Evolutionary conservation across 2,888 invertebrate species (phyloP).

Genomic region (Cosmopolites sordidus): DNA sequence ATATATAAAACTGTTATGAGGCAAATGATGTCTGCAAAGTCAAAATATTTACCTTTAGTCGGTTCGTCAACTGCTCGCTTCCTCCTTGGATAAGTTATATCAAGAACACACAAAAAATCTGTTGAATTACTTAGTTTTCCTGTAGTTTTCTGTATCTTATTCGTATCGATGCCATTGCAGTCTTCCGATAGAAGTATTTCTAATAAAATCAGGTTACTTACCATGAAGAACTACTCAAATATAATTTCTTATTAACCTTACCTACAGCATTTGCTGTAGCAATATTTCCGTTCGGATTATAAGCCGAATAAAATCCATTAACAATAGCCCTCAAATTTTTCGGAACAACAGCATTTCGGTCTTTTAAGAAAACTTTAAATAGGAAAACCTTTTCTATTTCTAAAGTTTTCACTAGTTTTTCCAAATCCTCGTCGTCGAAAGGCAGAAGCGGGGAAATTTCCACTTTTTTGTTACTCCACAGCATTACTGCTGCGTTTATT

Average conservation of each 20-base stretch:
- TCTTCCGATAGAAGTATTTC: constrained; percentile 23
- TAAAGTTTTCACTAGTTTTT: constrained; percentile 35
- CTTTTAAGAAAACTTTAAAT: constrained; percentile 32
- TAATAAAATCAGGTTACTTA: constrained; percentile 6
- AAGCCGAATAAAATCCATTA: constrained; percentile 39
- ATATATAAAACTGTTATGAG: too few relatives aligned
- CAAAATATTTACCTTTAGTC: too few relatives aligned
- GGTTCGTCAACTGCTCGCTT: constrained; percentile 16
- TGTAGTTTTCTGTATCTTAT: constrained; percentile 18
- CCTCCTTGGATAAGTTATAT: constrained; percentile 19
- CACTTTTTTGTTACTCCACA: constrained; percentile 39
- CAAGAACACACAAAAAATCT: constrained; percentile 25
- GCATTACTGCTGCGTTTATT: constrained; percentile 33
- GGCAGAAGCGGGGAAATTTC: constrained; percentile 41
- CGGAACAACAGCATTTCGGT: constrained; percentile 29
- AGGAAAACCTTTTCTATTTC: constrained; percentile 39
- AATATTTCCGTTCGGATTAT: constrained; percentile 41
- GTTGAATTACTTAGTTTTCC: constrained; percentile 17
- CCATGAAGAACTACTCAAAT: not conserved
- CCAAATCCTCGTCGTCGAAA: constrained; percentile 41
- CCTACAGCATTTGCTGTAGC: constrained; percentile 39
- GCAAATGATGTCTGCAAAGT: too few relatives aligned
- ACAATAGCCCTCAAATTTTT: constrained; percentile 36
- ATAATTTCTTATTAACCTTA: constrained; percentile 27
- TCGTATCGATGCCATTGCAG: constrained; percentile 24